Base-by-base conservation (phyloP, 2,797 vertebrate species). In the Aeoliscus strigatus region DNA sequence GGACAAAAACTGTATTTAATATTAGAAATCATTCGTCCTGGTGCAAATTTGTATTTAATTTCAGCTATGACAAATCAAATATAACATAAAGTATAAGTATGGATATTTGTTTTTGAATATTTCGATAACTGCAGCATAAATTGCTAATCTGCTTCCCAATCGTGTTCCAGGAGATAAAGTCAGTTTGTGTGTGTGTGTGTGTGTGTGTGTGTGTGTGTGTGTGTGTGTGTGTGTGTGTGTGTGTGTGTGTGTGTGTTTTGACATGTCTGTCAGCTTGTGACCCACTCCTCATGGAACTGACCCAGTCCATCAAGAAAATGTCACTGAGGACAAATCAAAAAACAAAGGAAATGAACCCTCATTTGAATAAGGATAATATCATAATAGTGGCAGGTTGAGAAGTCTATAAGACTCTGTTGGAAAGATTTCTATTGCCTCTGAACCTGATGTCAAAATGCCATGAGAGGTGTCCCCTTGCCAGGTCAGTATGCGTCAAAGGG, bases 181-280 rank as follows among this genome's bases (percentile, higher is more conserved):
- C 73, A 77, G 43, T 35, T 39, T 39, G 47, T 39, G 36, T 51
- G 39, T 44, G 43, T 51, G 29, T 56, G 24, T 59, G 68, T 70
- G 70, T 51, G 60, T 64, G 65, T 56, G 46, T 50, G 28, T 51
- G 17, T 60, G 1, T 48, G 44, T 46, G 37, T 67, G 44, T 70
- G 53, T 70, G 71, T 81, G 85, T 80, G 88, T 83, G 87, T 84
- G 84, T 82, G 81, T 82, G 53, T 87, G 85, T 88, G 46, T 50
- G 28, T 51, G 17, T 60, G 1, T 48, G 44, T 46, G 37, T 67
- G 44, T 70, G 53, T 70, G 71, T 81, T 86, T 80, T 88, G 84
- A 87, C 85, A 85, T 82, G 81, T 82, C 53, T 87, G 85, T 88
- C 87, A 88, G 82, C 70, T 83, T 82, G 73, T 90, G 85, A 88